Evolutionary conservation across 2,888 invertebrate species (phyloP).

Genomic region (Aspidapion aeneum): DNA sequence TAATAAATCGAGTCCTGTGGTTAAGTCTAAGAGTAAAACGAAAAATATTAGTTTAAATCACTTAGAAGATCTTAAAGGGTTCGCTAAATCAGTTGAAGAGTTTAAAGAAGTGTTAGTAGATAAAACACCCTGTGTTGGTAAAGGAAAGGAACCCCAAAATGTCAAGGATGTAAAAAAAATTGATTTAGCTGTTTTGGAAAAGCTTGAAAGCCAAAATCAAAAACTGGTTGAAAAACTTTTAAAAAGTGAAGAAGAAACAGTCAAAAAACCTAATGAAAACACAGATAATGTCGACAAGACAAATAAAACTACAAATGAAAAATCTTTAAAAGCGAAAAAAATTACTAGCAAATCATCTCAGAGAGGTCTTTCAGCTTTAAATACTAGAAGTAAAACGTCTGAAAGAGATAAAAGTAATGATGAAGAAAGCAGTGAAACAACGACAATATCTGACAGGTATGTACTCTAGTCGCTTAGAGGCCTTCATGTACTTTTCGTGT

Average conservation of each 20-base stretch:
- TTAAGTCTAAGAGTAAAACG: background rate
- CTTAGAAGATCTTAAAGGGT: background rate
- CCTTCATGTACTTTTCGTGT: too few species aligned
- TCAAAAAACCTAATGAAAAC: slow-evolving; percentile 4
- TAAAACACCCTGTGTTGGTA: background rate
- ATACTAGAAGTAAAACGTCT: background rate
- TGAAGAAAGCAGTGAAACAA: slow-evolving; percentile 11
- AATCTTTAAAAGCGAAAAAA: background rate
- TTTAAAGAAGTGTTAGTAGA: background rate
- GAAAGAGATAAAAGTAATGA: background rate
- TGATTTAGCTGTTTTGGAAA: background rate
- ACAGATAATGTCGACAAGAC: background rate
- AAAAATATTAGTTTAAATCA: background rate
- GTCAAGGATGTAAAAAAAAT: background rate
- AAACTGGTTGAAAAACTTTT: background rate
- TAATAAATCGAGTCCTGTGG: background rate
- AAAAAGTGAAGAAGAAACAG: slow-evolving; percentile 1
- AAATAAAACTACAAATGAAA: background rate
- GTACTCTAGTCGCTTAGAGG: too few species aligned
- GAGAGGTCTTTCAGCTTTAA: background rate
- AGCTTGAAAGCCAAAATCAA: slow-evolving; percentile 18
- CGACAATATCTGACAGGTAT: slow-evolving; percentile 7
- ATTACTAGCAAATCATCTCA: background rate
- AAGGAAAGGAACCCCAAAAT: too few species aligned
- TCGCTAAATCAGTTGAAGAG: background rate